Evolutionary conservation across 2,113 vertebrate species (phyloP).

Genomic region (Sorex araneus): DNA sequence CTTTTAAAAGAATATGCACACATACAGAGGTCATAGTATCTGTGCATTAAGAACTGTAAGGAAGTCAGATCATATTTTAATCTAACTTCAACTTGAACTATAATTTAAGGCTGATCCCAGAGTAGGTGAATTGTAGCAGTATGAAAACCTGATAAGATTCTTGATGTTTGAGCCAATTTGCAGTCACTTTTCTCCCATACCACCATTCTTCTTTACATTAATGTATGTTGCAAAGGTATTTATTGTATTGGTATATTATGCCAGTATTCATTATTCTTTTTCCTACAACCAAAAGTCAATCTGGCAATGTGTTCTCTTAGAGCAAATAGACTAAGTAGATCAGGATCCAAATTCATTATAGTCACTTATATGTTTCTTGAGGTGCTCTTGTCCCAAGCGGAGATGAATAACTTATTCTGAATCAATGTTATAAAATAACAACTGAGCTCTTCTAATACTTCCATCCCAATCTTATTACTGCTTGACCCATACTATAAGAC

Average conservation of each 20-base stretch:
- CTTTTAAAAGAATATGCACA: conserved; percentile 44
- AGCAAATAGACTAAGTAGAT: background rate
- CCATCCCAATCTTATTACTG: background rate
- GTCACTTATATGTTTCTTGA: background rate
- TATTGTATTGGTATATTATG: background rate
- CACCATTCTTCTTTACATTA: background rate
- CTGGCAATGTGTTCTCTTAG: background rate
- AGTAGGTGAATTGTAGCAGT: background rate
- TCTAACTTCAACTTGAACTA: background rate
- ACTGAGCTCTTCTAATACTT: background rate
- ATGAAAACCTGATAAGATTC: background rate
- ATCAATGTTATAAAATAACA: background rate
- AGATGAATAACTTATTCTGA: conserved; percentile 25
- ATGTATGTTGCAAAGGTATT: background rate
- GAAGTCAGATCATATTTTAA: background rate
- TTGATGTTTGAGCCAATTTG: background rate
- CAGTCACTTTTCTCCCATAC: background rate
- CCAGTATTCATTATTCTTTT: background rate
- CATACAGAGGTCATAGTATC: background rate
- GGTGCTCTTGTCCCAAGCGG: background rate
- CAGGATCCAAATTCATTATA: background rate
- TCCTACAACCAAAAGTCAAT: background rate
- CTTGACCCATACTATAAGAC: background rate
- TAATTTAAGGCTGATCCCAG: background rate
- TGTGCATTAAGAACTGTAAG: background rate